Conservation (phyloP, 2,888 invertebrate genomes). For the Leptinotarsa juncta region DNA sequence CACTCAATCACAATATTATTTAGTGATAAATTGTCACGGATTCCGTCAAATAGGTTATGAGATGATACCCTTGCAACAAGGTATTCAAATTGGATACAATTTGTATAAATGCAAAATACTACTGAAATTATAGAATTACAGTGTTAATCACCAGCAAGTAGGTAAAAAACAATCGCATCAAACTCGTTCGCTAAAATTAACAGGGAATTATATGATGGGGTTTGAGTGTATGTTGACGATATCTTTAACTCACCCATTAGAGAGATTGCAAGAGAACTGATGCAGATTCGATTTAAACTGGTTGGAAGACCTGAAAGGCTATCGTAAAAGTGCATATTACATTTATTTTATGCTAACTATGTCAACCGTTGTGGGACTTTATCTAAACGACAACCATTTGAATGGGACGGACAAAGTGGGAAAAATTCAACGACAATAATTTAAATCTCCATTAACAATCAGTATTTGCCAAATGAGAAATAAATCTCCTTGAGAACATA, state of each 20-base stretch:
- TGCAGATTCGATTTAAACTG: slow-evolving; percentile 32
- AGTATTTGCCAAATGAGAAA: not conserved
- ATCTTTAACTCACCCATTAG: slow-evolving; percentile 18
- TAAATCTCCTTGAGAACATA: not conserved
- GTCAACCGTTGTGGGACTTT: slow-evolving; percentile 29
- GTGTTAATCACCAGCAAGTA: no score
- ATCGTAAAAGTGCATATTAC: slow-evolving; percentile 34
- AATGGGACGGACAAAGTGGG: slow-evolving; percentile 27
- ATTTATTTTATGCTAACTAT: slow-evolving; percentile 29
- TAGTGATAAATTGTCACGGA: no score
- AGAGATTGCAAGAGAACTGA: slow-evolving; percentile 30
- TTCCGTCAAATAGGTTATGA: no score
- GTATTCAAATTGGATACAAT: no score
- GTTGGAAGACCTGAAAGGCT: slow-evolving; percentile 36
- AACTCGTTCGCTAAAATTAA: slow-evolving; percentile 16
- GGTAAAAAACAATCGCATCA: not conserved
- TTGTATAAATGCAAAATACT: no score
- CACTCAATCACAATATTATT: no score
- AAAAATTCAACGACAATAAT: slow-evolving; percentile 15
- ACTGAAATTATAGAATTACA: no score
- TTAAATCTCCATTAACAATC: not conserved
- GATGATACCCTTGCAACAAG: no score
- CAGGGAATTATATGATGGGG: slow-evolving; percentile 13
- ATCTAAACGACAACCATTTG: slow-evolving; percentile 38
- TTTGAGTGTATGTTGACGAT: slow-evolving; percentile 15